Evolutionary conservation across 2,113 vertebrate species (phyloP), one percentile per base, ranked within the genome.

Genomic region (Melanerpes aurifrons): DNA sequence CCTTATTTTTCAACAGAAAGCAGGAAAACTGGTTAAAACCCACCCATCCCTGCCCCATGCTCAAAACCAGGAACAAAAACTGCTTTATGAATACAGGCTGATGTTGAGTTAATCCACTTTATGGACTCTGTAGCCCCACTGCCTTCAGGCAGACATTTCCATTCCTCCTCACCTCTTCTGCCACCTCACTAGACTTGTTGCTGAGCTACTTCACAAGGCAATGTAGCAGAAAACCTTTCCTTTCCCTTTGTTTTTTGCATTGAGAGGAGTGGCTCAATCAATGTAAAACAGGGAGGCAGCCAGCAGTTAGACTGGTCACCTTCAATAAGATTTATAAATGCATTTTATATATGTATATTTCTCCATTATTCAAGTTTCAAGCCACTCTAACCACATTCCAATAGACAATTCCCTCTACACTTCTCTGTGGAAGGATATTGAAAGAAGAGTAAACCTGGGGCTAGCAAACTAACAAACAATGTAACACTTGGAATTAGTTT

Each of bases 401-500:
- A 8, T 2, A 17, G 48, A 5, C 15, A 72, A 74, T n/a, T 45
- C 68, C 12, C 57, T 25, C 57, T 37, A 10, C 0, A 8, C 22
- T 82, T 54, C 74, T 74, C 57, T 26, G 19, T 2, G 6, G 26
- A 61, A 57, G 45, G 43, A 77, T 8, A 9, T 0, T 70, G 50
- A 62, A 89, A 73, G 26, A 80, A 86, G 1, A 61, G 32, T 25
- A 63, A 89, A 93, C 7, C 56, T 48, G n/a, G 17, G 40, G 20
- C 45, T 32, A 89, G 31, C 31, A 76, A 70, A 7, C 19, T 67
- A 73, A 6, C 0, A 2, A 66, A 54, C n/a, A 64, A 50, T 4
- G 0, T 15, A 77, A 73, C 43, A 53, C 40, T 45, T 32, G n/a
- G 35, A 45, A 81, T 21, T 88, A 0, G 0, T 63, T 87, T 80